Conservation (phyloP, 2,113 vertebrate species). For the Diphyllodes magnificus region DNA sequence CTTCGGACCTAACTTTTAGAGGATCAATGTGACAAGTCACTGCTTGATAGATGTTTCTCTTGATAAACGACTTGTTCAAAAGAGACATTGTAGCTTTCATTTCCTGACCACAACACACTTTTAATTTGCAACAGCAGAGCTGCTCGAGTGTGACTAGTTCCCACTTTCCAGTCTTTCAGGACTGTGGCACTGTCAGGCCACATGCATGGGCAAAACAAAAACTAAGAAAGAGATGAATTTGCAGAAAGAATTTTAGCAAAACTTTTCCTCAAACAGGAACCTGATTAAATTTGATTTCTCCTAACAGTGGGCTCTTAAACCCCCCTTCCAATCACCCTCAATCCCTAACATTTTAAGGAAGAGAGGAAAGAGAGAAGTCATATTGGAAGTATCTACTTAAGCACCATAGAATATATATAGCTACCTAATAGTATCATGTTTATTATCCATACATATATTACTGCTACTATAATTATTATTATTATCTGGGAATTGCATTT, state of each 20-base stretch:
- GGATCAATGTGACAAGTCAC: conserved; percentile 81
- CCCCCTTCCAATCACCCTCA: conserved; percentile 12
- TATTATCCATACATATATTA: conserved; percentile 58
- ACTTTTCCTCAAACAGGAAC: conserved; percentile 29
- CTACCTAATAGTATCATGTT: conserved; percentile 35
- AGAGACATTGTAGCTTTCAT: conserved; percentile 86
- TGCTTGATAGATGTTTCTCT: conserved; percentile 83
- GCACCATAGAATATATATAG: conserved; percentile 41
- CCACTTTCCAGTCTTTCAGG: conserved; percentile 72
- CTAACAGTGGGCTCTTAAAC: conserved; percentile 35
- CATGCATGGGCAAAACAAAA: conserved; percentile 66
- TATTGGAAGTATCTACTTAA: conserved; percentile 45
- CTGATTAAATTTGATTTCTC: conserved; percentile 35
- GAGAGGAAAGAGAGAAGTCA: neutral
- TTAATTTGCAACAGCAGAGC: conserved; percentile 85
- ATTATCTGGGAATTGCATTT: conserved; percentile 68
- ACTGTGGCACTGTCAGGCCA: conserved; percentile 66
- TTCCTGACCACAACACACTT: conserved; percentile 86
- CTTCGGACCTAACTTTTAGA: conserved; percentile 77
- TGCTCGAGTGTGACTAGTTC: conserved; percentile 72
- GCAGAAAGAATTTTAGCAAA: neutral
- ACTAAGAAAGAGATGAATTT: conserved; percentile 54
- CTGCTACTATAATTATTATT: conserved; percentile 64
- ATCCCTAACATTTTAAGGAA: conserved; percentile 17
- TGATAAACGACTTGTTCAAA: conserved; percentile 86